A percentile compares a stretch with the other conserved stretches of the same genome.
phyloP scores from a whole-genome alignment of 2,113 vertebrate genomes.

The Dolichallabes microphthalmus region DNA sequence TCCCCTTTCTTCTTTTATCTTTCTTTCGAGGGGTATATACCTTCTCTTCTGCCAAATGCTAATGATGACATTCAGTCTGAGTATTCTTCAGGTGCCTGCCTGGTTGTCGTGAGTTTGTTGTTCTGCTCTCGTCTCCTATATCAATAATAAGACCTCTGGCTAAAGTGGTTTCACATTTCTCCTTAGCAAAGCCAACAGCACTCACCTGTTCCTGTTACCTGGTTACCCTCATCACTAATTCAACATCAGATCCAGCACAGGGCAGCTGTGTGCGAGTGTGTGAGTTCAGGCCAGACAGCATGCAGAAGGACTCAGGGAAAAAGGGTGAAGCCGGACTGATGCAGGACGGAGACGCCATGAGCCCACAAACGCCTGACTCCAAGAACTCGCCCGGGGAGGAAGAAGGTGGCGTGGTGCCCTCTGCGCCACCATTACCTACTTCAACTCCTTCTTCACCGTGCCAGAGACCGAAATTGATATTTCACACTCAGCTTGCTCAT shows the following conservation, averaged over 20 bases:
- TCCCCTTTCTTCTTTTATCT: background rate
- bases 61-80: background rate
- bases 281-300: conserved; percentile 55
- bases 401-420: conserved; percentile 56
- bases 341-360: conserved; percentile 72
- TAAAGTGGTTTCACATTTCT: conserved; percentile 67
- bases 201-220: conserved; percentile 70
- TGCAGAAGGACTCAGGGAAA: conserved; percentile 64
- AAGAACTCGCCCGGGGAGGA: conserved; percentile 63
- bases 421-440: conserved; percentile 68
- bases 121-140: conserved; percentile 61
- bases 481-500: conserved; percentile 95
- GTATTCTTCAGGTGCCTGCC: conserved; percentile 6
- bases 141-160: conserved; percentile 64
- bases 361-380: conserved; percentile 71
- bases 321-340: conserved; percentile 60
- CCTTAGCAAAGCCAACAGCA: conserved; percentile 54
- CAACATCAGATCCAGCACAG: conserved; percentile 51
- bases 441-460: conserved; percentile 66
- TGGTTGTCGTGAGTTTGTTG: conserved; percentile 46
- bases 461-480: conserved; percentile 81
- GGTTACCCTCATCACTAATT: conserved; percentile 80
- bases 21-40: background rate
- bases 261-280: conserved; percentile 31
- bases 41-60: conserved; percentile 22